phyloP scores from a whole-genome alignment of 2,113 vertebrate genomes.

The Dasyprocta punctata region DNA sequence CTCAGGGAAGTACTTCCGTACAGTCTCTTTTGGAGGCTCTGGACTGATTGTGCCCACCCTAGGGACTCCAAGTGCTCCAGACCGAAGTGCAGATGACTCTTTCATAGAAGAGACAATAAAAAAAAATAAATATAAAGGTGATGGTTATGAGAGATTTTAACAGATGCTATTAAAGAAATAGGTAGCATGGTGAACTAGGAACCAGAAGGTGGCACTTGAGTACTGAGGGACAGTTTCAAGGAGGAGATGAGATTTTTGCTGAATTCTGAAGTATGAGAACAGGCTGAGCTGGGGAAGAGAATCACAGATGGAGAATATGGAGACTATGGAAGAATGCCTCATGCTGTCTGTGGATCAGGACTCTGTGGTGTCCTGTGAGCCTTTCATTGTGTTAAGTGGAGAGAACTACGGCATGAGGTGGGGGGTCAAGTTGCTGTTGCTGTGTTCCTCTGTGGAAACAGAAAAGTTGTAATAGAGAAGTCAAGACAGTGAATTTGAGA shows the following conservation, averaged over 20 bases:
- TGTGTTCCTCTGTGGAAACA: background rate
- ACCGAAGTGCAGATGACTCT: background rate
- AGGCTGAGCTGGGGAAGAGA: background rate
- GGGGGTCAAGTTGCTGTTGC: background rate
- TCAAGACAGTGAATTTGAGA: background rate
- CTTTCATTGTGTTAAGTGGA: background rate
- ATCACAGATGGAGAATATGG: background rate
- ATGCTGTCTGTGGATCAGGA: background rate
- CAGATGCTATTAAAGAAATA: background rate
- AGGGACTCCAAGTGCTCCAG: accelerated
- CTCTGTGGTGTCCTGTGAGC: background rate
- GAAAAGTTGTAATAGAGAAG: background rate
- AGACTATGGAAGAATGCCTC: background rate
- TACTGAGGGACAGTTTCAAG: background rate
- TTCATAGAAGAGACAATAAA: background rate
- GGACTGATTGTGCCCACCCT: accelerated
- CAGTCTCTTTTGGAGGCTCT: slow-evolving; percentile 64
- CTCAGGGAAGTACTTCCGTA: slow-evolving; percentile 87
- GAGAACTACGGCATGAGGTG: background rate
- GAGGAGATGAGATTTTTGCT: background rate
- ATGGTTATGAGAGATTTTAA: background rate
- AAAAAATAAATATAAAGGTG: background rate
- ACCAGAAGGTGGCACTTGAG: background rate
- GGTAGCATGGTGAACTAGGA: too few species aligned
- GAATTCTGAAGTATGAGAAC: background rate